These are phyloP conservation scores for Ophion costatus DNA, from an alignment of 2,888 invertebrate genomes.

Conservation along the genomic window DNA sequence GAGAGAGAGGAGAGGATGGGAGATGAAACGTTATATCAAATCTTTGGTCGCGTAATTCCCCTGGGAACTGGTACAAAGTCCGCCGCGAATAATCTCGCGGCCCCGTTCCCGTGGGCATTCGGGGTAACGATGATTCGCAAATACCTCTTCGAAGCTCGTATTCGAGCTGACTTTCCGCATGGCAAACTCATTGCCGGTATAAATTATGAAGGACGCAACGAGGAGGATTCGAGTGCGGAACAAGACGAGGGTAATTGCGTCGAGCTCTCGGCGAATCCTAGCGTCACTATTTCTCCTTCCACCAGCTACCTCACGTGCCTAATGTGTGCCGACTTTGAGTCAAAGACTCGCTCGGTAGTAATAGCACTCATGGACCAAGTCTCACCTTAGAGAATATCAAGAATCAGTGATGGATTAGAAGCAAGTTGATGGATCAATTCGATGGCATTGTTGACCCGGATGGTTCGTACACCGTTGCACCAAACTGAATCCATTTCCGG, in stretches of 20 bases:
- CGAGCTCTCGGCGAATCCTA: too few relatives aligned
- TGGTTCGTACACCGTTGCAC: background rate
- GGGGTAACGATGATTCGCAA: conserved; percentile 64
- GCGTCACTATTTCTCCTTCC: too few relatives aligned
- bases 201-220: conserved; percentile 43
- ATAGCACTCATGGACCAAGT: too few relatives aligned
- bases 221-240: conserved; percentile 6
- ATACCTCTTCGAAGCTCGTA: conserved; percentile 47
- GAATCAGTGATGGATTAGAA: background rate
- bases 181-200: conserved; percentile 51
- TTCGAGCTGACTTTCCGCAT: conserved; percentile 27
- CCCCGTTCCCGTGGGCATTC: conserved; percentile 49
- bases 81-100: conserved; percentile 50
- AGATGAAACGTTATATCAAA: conserved; percentile 56
- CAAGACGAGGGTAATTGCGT: conserved; percentile 7
- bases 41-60: conserved; percentile 63
- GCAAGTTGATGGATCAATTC: background rate
- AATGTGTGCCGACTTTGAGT: too few relatives aligned
- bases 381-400: too few relatives aligned
- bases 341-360: too few relatives aligned
- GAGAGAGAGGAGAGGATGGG: too few relatives aligned
- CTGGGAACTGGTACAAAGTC: conserved; percentile 65
- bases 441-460: background rate
- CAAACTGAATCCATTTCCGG: too few relatives aligned
- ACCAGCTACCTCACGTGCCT: too few relatives aligned